These are phyloP conservation scores for Chesias legatella DNA, from an alignment of 2,888 invertebrate genomes.

Conservation along the genomic window DNA sequence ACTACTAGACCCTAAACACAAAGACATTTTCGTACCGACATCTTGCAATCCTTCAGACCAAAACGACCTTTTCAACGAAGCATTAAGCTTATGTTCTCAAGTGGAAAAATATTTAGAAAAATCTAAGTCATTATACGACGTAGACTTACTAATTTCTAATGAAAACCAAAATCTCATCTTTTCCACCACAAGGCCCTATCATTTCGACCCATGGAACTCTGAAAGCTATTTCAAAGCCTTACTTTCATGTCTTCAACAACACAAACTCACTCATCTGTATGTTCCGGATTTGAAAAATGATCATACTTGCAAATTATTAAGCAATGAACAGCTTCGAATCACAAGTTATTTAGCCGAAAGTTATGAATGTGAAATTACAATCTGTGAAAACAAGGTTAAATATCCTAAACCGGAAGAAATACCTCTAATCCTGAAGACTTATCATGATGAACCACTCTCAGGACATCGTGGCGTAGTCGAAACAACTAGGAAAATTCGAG, in stretches of 20 bases:
- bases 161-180: conserved; percentile 31
- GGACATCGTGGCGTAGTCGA: conserved; percentile 38
- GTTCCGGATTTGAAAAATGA: conserved; percentile 33
- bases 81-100: conserved; percentile 30
- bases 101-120: conserved; percentile 27
- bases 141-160: conserved; percentile 29
- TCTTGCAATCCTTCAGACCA: conserved; percentile 28
- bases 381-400: conserved; percentile 32
- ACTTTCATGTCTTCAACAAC: conserved; percentile 29
- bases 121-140: conserved; percentile 29
- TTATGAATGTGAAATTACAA: conserved; percentile 31
- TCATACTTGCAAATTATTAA: conserved; percentile 14
- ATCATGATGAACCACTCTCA: conserved; percentile 36
- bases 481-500: conserved; percentile 36
- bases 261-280: conserved; percentile 23
- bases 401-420: conserved; percentile 31
- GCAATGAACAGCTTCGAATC: conserved; percentile 30
- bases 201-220: conserved; percentile 32
- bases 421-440: conserved; percentile 34
- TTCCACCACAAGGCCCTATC: conserved; percentile 25
- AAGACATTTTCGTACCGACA: conserved; percentile 33
- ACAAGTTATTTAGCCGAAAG: conserved; percentile 34
- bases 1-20: conserved; percentile 31
- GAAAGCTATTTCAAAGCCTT: conserved; percentile 40
- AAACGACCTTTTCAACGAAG: conserved; percentile 31